Conservation (phyloP, 2,797 vertebrate species). For the Chrysocyon brachyurus region DNA sequence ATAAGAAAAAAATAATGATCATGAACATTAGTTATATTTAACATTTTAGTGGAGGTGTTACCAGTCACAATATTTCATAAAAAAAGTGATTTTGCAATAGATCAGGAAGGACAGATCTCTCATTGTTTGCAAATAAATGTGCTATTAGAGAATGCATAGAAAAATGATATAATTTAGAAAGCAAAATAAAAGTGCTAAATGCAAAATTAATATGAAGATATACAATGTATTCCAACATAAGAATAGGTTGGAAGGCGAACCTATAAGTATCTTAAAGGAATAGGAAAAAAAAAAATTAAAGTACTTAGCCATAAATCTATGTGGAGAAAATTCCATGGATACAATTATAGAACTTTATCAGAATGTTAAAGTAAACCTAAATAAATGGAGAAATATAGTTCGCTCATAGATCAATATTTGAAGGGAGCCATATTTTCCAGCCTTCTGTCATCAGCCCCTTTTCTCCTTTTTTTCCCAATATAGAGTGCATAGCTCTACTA, state of each 20-base stretch:
- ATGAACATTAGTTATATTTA: not conserved
- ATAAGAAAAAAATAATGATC: not conserved
- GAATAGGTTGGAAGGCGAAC: not conserved
- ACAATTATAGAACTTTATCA: not conserved
- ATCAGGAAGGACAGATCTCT: not conserved
- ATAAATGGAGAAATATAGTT: not conserved
- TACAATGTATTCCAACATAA: not conserved
- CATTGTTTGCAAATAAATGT: not conserved
- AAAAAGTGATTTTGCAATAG: not conserved
- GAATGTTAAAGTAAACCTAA: not conserved
- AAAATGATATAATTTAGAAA: not conserved
- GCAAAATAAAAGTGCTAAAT: conserved; percentile 22
- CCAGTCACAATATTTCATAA: not conserved
- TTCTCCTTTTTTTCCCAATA: not conserved
- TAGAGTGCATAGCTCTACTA: not conserved
- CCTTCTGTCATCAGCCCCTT: not conserved
- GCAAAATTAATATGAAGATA: not conserved
- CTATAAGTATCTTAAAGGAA: not conserved
- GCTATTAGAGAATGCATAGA: not conserved
- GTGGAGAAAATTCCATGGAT: not conserved
- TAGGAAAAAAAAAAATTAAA: not conserved
- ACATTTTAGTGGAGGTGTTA: not conserved
- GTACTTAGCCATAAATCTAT: not conserved
- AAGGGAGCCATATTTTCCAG: not conserved
- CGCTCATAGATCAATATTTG: not conserved